Evolutionary conservation across 92 coral and sea anemone species (phyloP), one percentile per base, ranked within the genome.

Genomic region (Umimayanthus kanabou): DNA sequence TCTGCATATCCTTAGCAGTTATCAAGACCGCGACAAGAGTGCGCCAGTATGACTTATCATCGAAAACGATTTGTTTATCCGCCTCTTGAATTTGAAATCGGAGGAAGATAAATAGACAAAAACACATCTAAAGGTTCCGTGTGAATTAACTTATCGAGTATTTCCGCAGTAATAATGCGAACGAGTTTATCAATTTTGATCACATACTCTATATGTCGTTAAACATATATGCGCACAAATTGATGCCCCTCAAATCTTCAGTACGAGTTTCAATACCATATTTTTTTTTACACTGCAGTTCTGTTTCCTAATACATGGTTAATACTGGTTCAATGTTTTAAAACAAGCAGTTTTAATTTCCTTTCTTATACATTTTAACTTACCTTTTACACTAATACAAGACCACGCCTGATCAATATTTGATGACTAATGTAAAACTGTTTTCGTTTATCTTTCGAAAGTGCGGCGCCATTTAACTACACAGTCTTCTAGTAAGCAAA

Each of bases 401-500:
- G 45, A 75, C 79, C n/a, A 9, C 25, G 25, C 26, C 69, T 22
- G 69, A 61, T 61, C 25, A 61, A 61, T 61, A 61, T 61, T 61
- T 23, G 69, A 61, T 61, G 69, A 61, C 1, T 16, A 18, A 61
- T 61, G 69, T 81, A 81, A 82, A 83, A 42, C 25, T 70, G 25
- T 42, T 45, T 83, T 72, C 43, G 43, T 72, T 83, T 30, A 70
- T 67, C 65, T 83, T 69, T 61, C 78, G 87, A 43, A 45, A 26
- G 28, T 70, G 67, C 25, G 87, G 77, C 77, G 78, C 87, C 87
- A 45, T 15, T 25, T 61, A 61, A 39, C 85, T 61, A 75, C 45
- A 75, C 26, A 61, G 15, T 5, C 26, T 61, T 61, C 4, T 22
- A 61, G 26, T 2, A 23, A 61, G 69, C 25, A 61, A 61, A 61